These are phyloP conservation scores for Hydra vulgaris DNA, from an alignment of 30 jellyfish, hydroid and myxozoan genomes.

Conservation along the genomic window DNA sequence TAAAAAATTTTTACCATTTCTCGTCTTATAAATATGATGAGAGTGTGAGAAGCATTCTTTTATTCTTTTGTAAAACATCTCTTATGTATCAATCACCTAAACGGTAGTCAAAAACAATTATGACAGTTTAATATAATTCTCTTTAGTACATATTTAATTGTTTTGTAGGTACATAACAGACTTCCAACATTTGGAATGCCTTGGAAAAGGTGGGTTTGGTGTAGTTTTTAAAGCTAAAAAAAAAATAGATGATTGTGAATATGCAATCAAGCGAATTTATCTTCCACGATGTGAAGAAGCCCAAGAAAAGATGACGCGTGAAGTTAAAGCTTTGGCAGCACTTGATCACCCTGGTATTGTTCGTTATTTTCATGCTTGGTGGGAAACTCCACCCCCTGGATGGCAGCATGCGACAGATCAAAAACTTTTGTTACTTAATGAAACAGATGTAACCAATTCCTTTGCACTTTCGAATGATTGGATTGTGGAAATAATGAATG, in stretches of 20 bases:
- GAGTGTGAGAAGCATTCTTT: too few species aligned
- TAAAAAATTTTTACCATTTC: too few species aligned
- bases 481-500: conserved; percentile 47
- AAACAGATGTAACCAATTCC: background rate
- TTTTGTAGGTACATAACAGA: conserved; percentile 52
- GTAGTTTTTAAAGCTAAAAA: conserved; percentile 88
- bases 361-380: conserved; percentile 95
- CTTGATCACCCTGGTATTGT: conserved; percentile 98
- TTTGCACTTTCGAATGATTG: conserved; percentile 77
- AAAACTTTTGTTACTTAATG: conserved; percentile 18
- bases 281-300: conserved; percentile 96
- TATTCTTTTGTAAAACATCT: too few species aligned
- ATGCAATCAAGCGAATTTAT: conserved; percentile 91
- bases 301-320: conserved; percentile 88
- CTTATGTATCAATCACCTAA: too few species aligned
- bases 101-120: too few species aligned
- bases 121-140: too few species aligned
- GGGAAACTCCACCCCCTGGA: conserved; percentile 92
- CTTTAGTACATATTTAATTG: too few species aligned
- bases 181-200: conserved; percentile 70
- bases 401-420: conserved; percentile 72
- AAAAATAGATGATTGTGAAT: conserved; percentile 85
- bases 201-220: conserved; percentile 99
- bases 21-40: too few species aligned
- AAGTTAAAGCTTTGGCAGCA: conserved; percentile 95